These are phyloP conservation scores for Drosophila murphyi DNA, from an alignment of 1,140 invertebrate genomes.

Conservation along the genomic window DNA sequence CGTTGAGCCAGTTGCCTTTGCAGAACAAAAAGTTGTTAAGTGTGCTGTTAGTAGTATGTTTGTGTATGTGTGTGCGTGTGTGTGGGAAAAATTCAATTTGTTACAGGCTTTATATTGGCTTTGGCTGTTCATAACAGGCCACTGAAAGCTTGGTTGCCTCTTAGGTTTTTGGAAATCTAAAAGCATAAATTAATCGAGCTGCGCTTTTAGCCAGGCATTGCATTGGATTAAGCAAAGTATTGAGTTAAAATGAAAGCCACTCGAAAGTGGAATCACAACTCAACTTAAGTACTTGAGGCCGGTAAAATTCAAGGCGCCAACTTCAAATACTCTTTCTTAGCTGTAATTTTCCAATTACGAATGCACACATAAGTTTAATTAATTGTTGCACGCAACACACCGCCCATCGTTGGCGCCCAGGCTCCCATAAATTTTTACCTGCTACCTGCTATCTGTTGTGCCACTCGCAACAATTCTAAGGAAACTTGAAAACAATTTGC, in stretches of 20 bases:
- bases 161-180: conserved; percentile 42
- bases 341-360: conserved; percentile 74
- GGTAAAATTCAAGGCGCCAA: conserved; percentile 26
- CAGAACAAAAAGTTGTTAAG: conserved; percentile 76
- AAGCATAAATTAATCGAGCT: conserved; percentile 72
- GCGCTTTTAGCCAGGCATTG: conserved; percentile 24
- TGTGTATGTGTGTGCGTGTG: conserved; percentile 21
- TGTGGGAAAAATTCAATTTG: conserved; percentile 77
- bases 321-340: conserved; percentile 54
- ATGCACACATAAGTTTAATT: conserved; percentile 81
- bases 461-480: conserved; percentile 62
- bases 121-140: conserved; percentile 55
- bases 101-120: conserved; percentile 77
- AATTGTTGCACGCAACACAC: conserved; percentile 67
- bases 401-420: neutral
- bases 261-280: conserved; percentile 6
- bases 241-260: conserved; percentile 73
- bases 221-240: conserved; percentile 37
- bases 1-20: conserved; percentile 19
- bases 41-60: conserved; percentile 61
- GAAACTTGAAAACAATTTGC: conserved; percentile 67
- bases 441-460: conserved; percentile 44
- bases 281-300: conserved; percentile 54
- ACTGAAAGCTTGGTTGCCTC: conserved; percentile 62
- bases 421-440: conserved; percentile 57